These are phyloP conservation scores for Antechinus flavipes DNA, from an alignment of 2,113 vertebrate species.

Conservation along the genomic window DNA sequence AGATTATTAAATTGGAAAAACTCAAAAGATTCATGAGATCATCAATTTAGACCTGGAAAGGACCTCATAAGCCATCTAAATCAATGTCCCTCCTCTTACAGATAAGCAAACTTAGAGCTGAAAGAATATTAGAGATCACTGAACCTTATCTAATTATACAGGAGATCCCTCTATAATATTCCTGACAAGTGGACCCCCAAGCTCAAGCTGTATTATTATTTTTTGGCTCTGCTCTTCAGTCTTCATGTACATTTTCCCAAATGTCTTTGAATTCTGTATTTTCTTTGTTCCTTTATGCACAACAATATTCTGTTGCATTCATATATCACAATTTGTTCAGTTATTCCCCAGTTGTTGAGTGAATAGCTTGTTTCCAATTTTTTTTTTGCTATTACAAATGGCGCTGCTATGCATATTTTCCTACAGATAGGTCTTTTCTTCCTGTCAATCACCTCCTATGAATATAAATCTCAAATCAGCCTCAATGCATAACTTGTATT, in stretches of 20 bases:
- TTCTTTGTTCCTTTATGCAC: neutral
- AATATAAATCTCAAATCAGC: neutral
- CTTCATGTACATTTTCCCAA: neutral
- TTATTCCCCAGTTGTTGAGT: neutral
- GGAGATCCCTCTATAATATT: neutral
- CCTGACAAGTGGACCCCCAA: neutral
- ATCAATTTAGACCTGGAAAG: neutral
- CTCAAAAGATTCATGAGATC: neutral
- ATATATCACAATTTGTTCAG: slow-evolving; percentile 3
- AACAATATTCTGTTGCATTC: neutral
- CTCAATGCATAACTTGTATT: neutral
- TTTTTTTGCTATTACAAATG: neutral
- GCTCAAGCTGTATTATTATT: neutral
- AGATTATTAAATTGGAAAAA: neutral
- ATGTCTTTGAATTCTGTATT: neutral
- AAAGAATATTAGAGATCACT: neutral
- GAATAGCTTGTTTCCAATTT: neutral
- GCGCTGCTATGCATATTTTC: neutral
- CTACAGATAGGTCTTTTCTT: slow-evolving; percentile 2
- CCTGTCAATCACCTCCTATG: neutral
- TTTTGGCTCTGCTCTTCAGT: neutral
- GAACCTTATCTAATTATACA: neutral
- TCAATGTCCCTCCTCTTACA: neutral
- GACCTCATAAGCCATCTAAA: neutral
- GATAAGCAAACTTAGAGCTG: neutral